Base-by-base conservation (phyloP, 2,797 vertebrate species). In the Oryzias dopingdopingensis region DNA sequence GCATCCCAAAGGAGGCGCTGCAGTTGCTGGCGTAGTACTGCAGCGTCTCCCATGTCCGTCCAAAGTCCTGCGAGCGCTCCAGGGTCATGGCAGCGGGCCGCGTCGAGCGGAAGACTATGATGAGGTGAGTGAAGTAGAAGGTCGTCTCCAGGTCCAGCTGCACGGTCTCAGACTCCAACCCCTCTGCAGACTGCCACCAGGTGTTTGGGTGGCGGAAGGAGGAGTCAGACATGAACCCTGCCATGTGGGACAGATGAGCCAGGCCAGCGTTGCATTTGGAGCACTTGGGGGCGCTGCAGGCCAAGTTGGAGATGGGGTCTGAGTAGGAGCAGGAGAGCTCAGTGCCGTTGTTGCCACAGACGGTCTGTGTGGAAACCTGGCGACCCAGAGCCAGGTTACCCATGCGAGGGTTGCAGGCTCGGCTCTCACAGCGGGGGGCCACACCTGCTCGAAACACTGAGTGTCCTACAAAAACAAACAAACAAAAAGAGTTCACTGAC, bases 121-220 rank as follows among this genome's bases (percentile, higher is more conserved):
- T 98, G 72, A 99, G 86, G 68, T 99, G 97, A 1, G 97, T 98
- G 87, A 99, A 95, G 88, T 95, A 97, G 90, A 99, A 99, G 79
- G 94, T 80, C 0, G 93, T 84, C 89, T 98, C 97, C 82, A 99
- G 87, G 84, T 99, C 93, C 80, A 99, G 85, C 79, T 91, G 95
- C 76, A 97, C 89, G 65, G 85, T 94, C 83, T 99, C 97, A 0
- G 60, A 85, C 52, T 86, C 74, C 6, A 77, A 87, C 0, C 90
- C 91, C 60, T 79, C 90, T 0, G 95, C 92, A 0, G 97, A 97
- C 86, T 98, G 97, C 97, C 97, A 98, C 97, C 97, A 98, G 0
- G 96, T 98, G 71, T 92, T 90, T 3, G 97, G 97, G 69, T 92
- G 91, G 29, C 89, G 92, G 89, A 99, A 98, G 2, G 96, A 92